Conservation (phyloP, 2,888 invertebrate genomes). For the Drosophila peninsularis region DNA sequence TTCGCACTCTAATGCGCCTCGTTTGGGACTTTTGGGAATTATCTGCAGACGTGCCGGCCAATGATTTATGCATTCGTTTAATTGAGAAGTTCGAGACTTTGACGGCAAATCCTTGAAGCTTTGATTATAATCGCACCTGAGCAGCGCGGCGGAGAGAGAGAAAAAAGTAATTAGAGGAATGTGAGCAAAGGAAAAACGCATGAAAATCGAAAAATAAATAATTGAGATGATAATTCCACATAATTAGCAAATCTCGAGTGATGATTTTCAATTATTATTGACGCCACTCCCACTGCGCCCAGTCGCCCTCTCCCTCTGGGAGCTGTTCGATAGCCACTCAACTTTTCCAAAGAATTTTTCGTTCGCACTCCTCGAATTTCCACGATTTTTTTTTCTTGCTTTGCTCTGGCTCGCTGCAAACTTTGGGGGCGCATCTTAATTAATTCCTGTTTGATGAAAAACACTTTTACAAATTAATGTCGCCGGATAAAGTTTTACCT, state of each 20-base stretch:
- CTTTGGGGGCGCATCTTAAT: slow-evolving; percentile 78
- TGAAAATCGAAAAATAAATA: slow-evolving; percentile 77
- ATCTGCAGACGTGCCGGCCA: slow-evolving; percentile 76
- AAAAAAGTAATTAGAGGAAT: slow-evolving; percentile 68
- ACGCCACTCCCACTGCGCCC: slow-evolving; percentile 11
- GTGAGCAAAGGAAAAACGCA: slow-evolving; percentile 45
- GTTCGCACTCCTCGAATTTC: slow-evolving; percentile 18
- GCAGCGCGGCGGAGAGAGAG: slow-evolving; percentile 22
- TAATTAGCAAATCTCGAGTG: slow-evolving; percentile 80
- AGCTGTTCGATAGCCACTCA: slow-evolving; percentile 9
- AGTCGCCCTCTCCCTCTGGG: neutral
- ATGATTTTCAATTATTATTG: slow-evolving; percentile 78
- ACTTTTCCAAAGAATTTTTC: slow-evolving; percentile 43
- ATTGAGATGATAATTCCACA: slow-evolving; percentile 81
- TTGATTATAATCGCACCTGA: slow-evolving; percentile 80
- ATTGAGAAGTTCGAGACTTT: slow-evolving; percentile 82
- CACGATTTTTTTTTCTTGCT: neutral
- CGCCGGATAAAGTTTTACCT: slow-evolving; percentile 73
- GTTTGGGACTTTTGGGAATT: slow-evolving; percentile 72
- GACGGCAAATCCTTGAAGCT: slow-evolving; percentile 76
- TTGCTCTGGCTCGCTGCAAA: slow-evolving; percentile 17
- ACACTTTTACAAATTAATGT: slow-evolving; percentile 79
- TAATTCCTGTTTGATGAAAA: slow-evolving; percentile 84
- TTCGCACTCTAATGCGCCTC: slow-evolving; percentile 73
- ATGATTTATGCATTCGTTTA: slow-evolving; percentile 81